Conservation (phyloP, 2,113 vertebrate genomes). For the Formicarius rufipectus region DNA sequence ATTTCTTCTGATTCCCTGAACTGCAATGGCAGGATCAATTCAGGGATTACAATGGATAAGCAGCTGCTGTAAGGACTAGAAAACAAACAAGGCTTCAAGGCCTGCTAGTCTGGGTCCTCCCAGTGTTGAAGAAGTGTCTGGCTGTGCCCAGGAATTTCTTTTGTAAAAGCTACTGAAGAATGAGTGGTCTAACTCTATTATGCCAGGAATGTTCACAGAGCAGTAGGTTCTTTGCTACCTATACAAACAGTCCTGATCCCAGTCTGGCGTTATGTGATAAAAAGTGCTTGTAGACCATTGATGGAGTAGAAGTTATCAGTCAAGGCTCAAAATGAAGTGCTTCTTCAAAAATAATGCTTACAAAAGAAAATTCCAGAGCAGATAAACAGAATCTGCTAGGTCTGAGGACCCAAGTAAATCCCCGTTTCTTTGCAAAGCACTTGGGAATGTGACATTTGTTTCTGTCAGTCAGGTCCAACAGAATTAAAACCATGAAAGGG, state of each 20-base stretch:
- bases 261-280: neutral
- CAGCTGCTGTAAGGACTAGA: neutral
- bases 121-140: neutral
- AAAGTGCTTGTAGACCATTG: neutral
- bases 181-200: conserved; percentile 4
- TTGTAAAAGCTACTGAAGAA: conserved; percentile 14
- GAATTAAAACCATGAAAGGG: neutral
- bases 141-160: conserved; percentile 20
- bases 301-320: neutral
- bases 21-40: conserved; percentile 46
- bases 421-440: neutral
- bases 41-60: conserved; percentile 39
- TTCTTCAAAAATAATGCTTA: neutral
- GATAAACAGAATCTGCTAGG: neutral
- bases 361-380: conserved; percentile 3
- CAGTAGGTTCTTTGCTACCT: neutral
- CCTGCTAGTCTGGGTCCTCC: neutral
- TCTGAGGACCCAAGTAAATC: neutral
- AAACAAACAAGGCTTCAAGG: conserved; percentile 41
- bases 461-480: neutral
- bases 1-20: conserved; percentile 47
- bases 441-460: conserved; percentile 29
- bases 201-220: conserved; percentile 28
- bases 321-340: neutral
- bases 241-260: neutral